Evolutionary conservation across 30 jellyfish, hydroid and myxozoan species (phyloP).

Genomic region (Aurelia sp.): DNA sequence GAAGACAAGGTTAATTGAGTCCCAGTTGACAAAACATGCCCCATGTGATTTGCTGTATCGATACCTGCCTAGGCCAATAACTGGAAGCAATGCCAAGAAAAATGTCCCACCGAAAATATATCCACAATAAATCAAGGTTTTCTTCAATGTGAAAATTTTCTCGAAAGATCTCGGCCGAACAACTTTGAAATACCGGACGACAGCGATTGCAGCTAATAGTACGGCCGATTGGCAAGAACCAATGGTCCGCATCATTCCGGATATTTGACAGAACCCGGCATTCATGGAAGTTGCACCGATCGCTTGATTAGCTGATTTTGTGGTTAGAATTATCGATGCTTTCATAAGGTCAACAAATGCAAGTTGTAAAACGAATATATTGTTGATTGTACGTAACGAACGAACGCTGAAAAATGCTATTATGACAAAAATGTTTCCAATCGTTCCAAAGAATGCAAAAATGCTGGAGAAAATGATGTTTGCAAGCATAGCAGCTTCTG

Average conservation of each 20-base stretch:
- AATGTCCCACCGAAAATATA: conserved; percentile 41
- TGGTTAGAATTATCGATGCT: conserved; percentile 62
- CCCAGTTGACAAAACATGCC: conserved; percentile 90
- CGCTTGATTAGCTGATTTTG: conserved; percentile 66
- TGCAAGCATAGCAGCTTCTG: conserved; percentile 31
- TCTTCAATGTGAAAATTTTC: conserved; percentile 36
- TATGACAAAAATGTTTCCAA: conserved; percentile 69
- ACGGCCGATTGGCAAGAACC: conserved; percentile 77
- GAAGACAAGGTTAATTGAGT: conserved; percentile 45
- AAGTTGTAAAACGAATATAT: conserved; percentile 65
- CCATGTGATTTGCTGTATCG: conserved; percentile 86
- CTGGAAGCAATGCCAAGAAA: conserved; percentile 77
- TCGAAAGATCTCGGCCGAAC: conserved; percentile 46
- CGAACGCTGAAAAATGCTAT: conserved; percentile 55
- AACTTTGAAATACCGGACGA: conserved; percentile 73
- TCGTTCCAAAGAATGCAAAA: conserved; percentile 59
- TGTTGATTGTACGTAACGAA: conserved; percentile 73
- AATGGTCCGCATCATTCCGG: conserved; percentile 77
- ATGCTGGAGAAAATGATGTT: conserved; percentile 56
- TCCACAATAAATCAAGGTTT: conserved; percentile 37
- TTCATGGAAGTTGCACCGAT: conserved; percentile 32
- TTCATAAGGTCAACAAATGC: conserved; percentile 78
- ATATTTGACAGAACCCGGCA: conserved; percentile 50
- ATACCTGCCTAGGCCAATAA: conserved; percentile 80
- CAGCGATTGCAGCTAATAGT: conserved; percentile 77